A percentile compares a stretch with the other conserved stretches of the same genome.
Evolutionary conservation across 2,797 vertebrate species (phyloP).

Genomic region (Lepidocolaptes lacrymiger): DNA sequence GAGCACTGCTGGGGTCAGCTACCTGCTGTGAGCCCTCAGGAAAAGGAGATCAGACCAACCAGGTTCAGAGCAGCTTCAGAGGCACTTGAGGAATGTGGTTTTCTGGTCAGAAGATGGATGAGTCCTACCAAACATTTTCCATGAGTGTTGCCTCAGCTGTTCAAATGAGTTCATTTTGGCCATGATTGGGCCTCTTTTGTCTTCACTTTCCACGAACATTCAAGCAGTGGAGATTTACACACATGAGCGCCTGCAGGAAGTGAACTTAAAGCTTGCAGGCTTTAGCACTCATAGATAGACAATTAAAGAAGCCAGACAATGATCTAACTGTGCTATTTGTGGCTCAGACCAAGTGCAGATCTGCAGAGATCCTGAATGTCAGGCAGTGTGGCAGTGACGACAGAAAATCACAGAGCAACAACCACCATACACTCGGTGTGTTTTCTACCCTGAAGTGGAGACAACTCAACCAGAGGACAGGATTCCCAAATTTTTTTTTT

Average conservation of each 20-base stretch:
- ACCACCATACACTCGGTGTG: background rate
- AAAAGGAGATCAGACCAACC: background rate
- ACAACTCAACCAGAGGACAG: background rate
- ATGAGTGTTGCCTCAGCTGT: background rate
- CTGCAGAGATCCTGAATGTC: constrained; percentile 4
- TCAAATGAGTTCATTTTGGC: constrained; percentile 21
- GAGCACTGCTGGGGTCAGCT: background rate
- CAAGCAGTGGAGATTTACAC: background rate
- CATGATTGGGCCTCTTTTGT: background rate
- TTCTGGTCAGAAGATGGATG: background rate
- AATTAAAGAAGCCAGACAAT: constrained; percentile 30
- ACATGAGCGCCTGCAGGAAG: background rate
- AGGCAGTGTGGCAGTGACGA: background rate
- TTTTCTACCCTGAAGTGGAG: background rate
- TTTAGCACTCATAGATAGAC: constrained; percentile 6
- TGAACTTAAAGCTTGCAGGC: background rate
- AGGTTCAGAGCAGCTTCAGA: background rate
- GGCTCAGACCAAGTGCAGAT: constrained; percentile 21
- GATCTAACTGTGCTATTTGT: constrained; percentile 36
- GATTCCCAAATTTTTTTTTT: background rate
- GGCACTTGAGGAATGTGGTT: background rate
- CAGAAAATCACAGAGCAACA: constrained; percentile 1
- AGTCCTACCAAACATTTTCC: background rate
- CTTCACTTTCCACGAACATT: background rate
- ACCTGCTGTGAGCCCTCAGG: background rate